Base-by-base conservation (phyloP, 2,888 invertebrate genomes). In the Microdon myrmicae region DNA sequence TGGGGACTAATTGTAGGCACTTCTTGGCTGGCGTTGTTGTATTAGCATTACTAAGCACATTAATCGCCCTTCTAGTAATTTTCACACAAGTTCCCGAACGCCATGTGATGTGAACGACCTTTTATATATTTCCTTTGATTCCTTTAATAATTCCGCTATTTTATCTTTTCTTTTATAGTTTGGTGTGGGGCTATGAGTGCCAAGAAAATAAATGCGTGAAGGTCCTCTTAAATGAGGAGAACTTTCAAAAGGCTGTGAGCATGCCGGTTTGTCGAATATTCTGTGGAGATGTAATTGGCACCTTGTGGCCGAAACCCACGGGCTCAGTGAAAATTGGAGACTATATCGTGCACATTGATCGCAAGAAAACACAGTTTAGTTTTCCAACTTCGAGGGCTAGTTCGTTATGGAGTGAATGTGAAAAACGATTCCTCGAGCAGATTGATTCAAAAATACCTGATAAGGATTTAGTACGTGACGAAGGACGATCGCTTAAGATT, bases 241-340 rank as follows among this genome's bases (percentile, higher is more conserved):
- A 76, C 48, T 75, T 74, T 16, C 68, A 71, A 5, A 74, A 70
- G 28, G 77, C 80, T 2, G 74, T 80, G 2, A 79, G 80, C 58
- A 68, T 83, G 13, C 78, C 79, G 26, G 81, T 82, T 1, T 84
- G 83, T 67, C 77, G 83, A 48, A 70, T 83, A 28, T 81, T 82
- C 67, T 84, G 83, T 61, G 80, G 80, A n/a, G 74, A 73, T 9
- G 74, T 75, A 8, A 60, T 83, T 73, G 84, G 84, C 74, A 68
- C 82, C 51, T 38, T 80, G 3, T 80, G 80, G 80, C 80, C 80
- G 8, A 76, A 76, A 32, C 83, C 84, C 5, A 82, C 81, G 1
- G 83, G 83, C 1, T 70, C 73, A 13, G 70, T 81, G 8, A 75
- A 78, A 8, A 38, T 82, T 23, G 79, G 80, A n/a, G 76, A 76